Evolutionary conservation across 23 tunicate genomes (phyloP).

Genomic region (Botrylloides violaceus): DNA sequence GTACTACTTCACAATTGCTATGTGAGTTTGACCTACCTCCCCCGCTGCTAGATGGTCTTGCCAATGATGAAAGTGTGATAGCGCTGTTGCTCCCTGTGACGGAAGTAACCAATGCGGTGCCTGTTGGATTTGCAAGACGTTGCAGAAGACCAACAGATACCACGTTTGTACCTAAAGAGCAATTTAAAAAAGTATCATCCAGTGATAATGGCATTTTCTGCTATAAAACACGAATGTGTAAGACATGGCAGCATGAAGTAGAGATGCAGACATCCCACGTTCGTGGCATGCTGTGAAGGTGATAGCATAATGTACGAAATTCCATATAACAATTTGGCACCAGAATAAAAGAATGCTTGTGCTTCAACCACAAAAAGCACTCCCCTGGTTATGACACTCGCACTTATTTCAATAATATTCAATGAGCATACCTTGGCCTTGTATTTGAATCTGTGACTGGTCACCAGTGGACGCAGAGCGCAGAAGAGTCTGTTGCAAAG

Average conservation of each 20-base stretch:
- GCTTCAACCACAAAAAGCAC: background rate
- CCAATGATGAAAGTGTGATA: slow-evolving; percentile 14
- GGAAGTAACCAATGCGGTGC: background rate
- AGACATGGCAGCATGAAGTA: too few species aligned
- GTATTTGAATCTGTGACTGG: slow-evolving; percentile 7
- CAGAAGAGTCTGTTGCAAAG: slow-evolving; percentile 16
- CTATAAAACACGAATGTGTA: too few species aligned
- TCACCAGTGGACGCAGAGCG: background rate
- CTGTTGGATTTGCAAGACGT: slow-evolving; percentile 1
- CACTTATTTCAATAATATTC: background rate
- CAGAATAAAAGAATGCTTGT: background rate
- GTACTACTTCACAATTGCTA: too few species aligned
- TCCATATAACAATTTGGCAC: background rate
- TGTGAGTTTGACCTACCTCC: background rate
- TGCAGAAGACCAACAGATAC: slow-evolving; percentile 21
- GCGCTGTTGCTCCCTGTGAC: background rate
- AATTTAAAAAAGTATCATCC: too few species aligned
- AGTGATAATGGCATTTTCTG: too few species aligned
- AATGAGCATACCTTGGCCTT: slow-evolving; percentile 20
- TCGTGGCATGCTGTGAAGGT: too few species aligned
- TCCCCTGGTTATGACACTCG: background rate
- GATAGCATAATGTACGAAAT: too few species aligned
- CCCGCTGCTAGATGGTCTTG: slow-evolving; percentile 18
- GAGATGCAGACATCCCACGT: too few species aligned
- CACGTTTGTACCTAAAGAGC: background rate